Evolutionary conservation across 2,113 vertebrate species (phyloP), one percentile per base, ranked within the genome.

Genomic region (Ceratotherium simum): DNA sequence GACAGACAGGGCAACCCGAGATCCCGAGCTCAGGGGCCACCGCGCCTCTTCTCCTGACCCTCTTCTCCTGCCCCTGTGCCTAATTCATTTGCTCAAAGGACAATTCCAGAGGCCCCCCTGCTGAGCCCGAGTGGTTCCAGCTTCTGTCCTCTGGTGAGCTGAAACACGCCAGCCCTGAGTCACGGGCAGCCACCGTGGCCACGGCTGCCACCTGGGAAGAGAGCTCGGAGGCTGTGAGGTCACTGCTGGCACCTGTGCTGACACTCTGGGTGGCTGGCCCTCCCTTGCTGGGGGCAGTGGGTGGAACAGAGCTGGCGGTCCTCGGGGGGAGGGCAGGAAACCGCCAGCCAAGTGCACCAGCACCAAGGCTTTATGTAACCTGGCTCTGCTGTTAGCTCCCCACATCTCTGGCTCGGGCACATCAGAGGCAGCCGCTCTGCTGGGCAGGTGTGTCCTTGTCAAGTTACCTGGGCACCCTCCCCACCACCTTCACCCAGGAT

Each of bases 331-430:
- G 21, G 33, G 51, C 42, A 21, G 75, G 31, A 29, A 51, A 10
- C 5, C 0, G 0, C 67, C 42, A 9, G 80, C n/a, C 36, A 16
- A 17, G 25, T 20, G n/a, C 48, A 5, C 51, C 31, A 65, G 73
- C 25, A 39, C 2, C 0, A n/a, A 60, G 64, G 60, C 14, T 72
- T 75, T 51, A 54, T 13, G 36, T 4, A 60, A 82, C 18, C 70
- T 0, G 6, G 0, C 21, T 25, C 65, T 29, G 65, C 17, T 0
- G 18, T 8, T 13, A 14, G 8, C 56, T 42, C 27, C 56, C 48
- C 5, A 11, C 23, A 8, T 6, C 27, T 60, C 73, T 8, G 46
- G 89, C 36, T 23, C 13, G 2, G 25, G 13, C 10, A 0, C 70
- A 33, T 25, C 72, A 29, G 23, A 58, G 39, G 29, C 29, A 36